These are phyloP conservation scores for Poeciliopsis infans DNA, from an alignment of 2,797 vertebrate genomes.

Conservation along the genomic window DNA sequence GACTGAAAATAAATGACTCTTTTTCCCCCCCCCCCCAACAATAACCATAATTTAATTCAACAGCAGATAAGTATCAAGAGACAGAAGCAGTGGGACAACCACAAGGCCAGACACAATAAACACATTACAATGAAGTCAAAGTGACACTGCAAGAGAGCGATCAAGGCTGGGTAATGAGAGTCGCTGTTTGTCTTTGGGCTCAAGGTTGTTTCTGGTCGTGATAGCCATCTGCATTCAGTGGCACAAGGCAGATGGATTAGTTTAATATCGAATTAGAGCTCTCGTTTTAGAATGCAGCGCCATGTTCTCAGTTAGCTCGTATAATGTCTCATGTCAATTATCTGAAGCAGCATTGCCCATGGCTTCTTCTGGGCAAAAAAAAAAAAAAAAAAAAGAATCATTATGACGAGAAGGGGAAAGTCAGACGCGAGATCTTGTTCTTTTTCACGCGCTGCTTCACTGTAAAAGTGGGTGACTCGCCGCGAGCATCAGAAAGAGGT, in stretches of 20 bases:
- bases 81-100: slow-evolving; percentile 32
- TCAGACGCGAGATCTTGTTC: neutral
- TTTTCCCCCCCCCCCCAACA: neutral
- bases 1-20: slow-evolving; percentile 30
- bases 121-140: slow-evolving; percentile 34
- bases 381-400: neutral
- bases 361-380: slow-evolving; percentile 6
- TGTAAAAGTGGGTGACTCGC: neutral
- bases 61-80: slow-evolving; percentile 9
- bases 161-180: slow-evolving; percentile 55
- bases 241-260: slow-evolving; percentile 74
- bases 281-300: slow-evolving; percentile 61
- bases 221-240: slow-evolving; percentile 71
- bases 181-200: slow-evolving; percentile 59
- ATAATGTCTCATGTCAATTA: slow-evolving; percentile 59
- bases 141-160: slow-evolving; percentile 27
- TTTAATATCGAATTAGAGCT: slow-evolving; percentile 78
- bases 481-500: neutral
- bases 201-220: slow-evolving; percentile 71
- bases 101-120: slow-evolving; percentile 20
- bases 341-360: slow-evolving; percentile 26
- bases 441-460: neutral
- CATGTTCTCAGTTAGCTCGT: slow-evolving; percentile 54
- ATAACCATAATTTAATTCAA: slow-evolving; percentile 29
- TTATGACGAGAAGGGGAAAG: slow-evolving; percentile 5